Evolutionary conservation across 2,888 invertebrate species (phyloP).

Genomic region (Dioctria rufipes): DNA sequence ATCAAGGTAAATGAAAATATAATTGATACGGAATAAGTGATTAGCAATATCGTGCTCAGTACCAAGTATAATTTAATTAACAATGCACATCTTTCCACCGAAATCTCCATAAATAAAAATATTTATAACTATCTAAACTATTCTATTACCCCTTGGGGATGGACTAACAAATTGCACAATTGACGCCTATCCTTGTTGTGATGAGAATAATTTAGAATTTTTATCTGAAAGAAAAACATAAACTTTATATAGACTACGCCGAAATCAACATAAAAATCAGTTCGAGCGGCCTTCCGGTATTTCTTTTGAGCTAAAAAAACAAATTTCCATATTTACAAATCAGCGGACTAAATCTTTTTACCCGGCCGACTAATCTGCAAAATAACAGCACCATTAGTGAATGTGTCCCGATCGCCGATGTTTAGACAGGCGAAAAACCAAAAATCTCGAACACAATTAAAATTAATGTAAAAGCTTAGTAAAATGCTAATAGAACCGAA

Average conservation of each 20-base stretch:
- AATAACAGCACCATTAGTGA: constrained; percentile 10
- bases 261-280: constrained; percentile 14
- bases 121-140: too few species aligned
- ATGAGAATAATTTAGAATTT: too few species aligned
- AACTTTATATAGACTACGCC: constrained; percentile 17
- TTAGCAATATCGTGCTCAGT: too few species aligned
- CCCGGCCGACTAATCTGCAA: not conserved
- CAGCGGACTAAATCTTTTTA: constrained; percentile 26
- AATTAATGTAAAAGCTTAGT: constrained; percentile 18
- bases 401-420: not conserved
- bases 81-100: too few species aligned
- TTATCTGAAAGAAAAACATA: not conserved
- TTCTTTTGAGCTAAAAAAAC: constrained; percentile 5
- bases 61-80: too few species aligned
- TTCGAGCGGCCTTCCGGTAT: constrained; percentile 20
- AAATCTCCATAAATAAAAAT: too few species aligned
- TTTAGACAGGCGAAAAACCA: not conserved
- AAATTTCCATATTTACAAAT: constrained; percentile 29
- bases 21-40: too few species aligned
- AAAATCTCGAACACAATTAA: constrained; percentile 17
- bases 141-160: too few species aligned
- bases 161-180: not conserved
- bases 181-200: too few species aligned
- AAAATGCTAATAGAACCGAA: constrained; percentile 33
- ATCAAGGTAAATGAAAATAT: too few species aligned